Base-by-base conservation (phyloP, 2,888 invertebrate genomes). In the Epinotia demarniana region DNA sequence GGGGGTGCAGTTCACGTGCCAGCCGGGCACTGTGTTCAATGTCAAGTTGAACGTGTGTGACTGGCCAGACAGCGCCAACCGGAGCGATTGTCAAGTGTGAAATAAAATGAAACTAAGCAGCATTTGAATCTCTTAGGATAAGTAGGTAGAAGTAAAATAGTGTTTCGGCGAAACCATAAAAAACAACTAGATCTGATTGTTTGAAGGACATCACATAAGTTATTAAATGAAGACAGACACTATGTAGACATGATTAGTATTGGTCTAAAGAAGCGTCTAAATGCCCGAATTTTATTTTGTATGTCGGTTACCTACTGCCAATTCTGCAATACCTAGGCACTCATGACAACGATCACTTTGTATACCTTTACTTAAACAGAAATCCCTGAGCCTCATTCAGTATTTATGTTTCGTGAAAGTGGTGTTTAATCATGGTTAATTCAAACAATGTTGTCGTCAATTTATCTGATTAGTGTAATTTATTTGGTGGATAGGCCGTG, bases 11-110 rank as follows among this genome's bases (percentile, higher is more conserved):
- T 97, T 97, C 85, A 93, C 95, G 16, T 98, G 98, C 85, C 95
- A 96, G 79, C 93, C 95, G 0, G 97, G 97, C 33, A 96, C 97
- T 0, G 95, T 97, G 4, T 98, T 96, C 94, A 96, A 98, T 84
- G 95, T 95, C 0, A 89, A 94, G 39, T 93, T 95, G 61, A 95
- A 96, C 82, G 95, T 96, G 18, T 98, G 98, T 87, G 98, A 97
- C 88, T 98, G 98, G 98, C 96, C 97, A 0, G 94, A 95, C 77
- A 96, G 96, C 83, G 96, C 96, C 2, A 95, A 97, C 82, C 95
- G 97, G 58, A 88, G 91, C 0, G 94, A 96, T 78, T 96, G 96
- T 84, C 84, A 88, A 78, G 69, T 80, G 79, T 85, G 87, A 81
- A 58, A 69, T 60, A 46, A 11, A 18, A 46, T 58, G 57, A 27